Percentiles rank a stretch among this genome's conserved stretches.
Conservation (phyloP, 2,113 vertebrate species). For the Epinephelus moara region DNA sequence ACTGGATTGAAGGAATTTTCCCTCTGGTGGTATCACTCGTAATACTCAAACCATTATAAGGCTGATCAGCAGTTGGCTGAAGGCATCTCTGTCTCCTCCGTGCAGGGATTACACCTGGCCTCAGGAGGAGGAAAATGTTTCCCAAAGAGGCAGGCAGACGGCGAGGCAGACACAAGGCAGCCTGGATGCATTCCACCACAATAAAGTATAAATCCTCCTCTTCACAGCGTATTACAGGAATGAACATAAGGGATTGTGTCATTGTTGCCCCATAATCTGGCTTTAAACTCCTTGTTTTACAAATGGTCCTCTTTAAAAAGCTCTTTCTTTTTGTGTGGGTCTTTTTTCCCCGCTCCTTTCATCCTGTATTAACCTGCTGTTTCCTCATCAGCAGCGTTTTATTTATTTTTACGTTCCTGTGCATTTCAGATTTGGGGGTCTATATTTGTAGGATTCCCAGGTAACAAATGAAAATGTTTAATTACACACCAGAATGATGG, state of each 20-base stretch:
- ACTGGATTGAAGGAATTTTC: conserved; percentile 69
- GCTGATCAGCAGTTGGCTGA: conserved; percentile 72
- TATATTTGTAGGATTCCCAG: conserved; percentile 19
- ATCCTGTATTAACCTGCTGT: conserved; percentile 79
- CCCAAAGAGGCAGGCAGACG: conserved; percentile 71
- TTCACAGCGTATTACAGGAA: conserved; percentile 84
- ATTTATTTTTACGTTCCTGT: conserved; percentile 27
- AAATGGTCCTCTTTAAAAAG: conserved; percentile 82
- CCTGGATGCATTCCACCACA: conserved; percentile 79
- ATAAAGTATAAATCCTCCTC: conserved; percentile 84
- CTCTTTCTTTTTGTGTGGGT: conserved; percentile 65
- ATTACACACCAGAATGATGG: background rate
- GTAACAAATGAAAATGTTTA: background rate
- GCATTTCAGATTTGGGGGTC: conserved; percentile 32
- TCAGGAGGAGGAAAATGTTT: conserved; percentile 75
- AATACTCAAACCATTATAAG: conserved; percentile 72
- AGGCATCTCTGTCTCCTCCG: conserved; percentile 63
- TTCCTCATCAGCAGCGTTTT: conserved; percentile 66
- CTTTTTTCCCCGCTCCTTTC: conserved; percentile 47
- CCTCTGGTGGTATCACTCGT: conserved; percentile 72
- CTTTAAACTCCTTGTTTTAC: conserved; percentile 85
- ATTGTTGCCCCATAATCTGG: conserved; percentile 85
- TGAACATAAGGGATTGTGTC: conserved; percentile 84
- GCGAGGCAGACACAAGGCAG: conserved; percentile 61
- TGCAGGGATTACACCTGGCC: conserved; percentile 81